Conservation (phyloP, 2,888 invertebrate genomes). For the Pammene fasciana region DNA sequence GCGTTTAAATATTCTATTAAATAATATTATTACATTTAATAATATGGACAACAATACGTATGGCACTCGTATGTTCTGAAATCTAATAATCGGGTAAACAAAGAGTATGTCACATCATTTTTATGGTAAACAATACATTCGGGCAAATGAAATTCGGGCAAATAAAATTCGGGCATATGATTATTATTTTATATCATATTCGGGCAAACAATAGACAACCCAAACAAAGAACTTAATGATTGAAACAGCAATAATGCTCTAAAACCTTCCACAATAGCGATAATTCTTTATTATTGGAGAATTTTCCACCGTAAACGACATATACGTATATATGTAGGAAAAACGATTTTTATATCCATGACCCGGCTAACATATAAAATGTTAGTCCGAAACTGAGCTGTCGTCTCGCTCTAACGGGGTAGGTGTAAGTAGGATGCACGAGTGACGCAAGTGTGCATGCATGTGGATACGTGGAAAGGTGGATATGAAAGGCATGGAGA, state of each 20-base stretch:
- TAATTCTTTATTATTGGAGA: conserved; percentile 76
- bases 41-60: no score
- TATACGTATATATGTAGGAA: conserved; percentile 62
- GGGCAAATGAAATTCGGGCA: no score
- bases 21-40: no score
- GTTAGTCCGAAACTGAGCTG: conserved; percentile 77
- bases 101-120: no score
- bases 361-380: conserved; percentile 83
- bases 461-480: conserved; percentile 60
- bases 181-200: no score
- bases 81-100: no score
- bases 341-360: conserved; percentile 84
- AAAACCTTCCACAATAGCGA: conserved; percentile 62
- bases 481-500: conserved; percentile 58
- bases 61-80: no score
- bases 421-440: conserved; percentile 63
- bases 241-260: conserved; percentile 47
- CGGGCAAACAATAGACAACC: background rate
- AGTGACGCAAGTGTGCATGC: conserved; percentile 75
- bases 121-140: no score
- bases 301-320: conserved; percentile 60
- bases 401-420: conserved; percentile 59
- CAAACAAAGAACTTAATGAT: conserved; percentile 22
- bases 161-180: no score
- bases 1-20: no score